Base-by-base conservation (phyloP, 37 sponge, comb jelly and placozoan genomes). In the Crambe crambe region DNA sequence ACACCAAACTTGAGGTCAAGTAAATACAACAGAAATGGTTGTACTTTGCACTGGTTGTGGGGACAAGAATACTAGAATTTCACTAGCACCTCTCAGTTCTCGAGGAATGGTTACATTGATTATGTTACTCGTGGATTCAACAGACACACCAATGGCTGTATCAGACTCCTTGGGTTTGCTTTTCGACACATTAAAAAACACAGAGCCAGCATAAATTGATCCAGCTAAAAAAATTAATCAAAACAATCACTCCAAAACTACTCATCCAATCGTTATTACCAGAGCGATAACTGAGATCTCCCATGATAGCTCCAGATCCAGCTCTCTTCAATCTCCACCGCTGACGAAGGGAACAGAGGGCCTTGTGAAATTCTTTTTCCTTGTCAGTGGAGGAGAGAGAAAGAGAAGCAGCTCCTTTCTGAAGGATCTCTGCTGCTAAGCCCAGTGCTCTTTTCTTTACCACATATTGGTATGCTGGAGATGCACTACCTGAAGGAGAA, bases 381-480 rank as follows among this genome's bases (percentile, higher is more conserved):
- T 59, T 64, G 20, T 61, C 72, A 4, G 77, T 40, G 12, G 83
- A 82, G n/a, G 51, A 39, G 26, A 68, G 51, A 15, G 60, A 58
- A 31, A 91, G 79, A 38, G 87, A 41, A 22, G 62, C 35, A 9
- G 83, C 77, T 40, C 91, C 91, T 18, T 41, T 35, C 41, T 58
- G 76, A 0, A 91, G 61, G 18, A 91, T 91, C 1, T 43, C 70
- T 70, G 87, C 91, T 26, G 87, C 91, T n/a, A 69, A 61, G 37
- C 58, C 74, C 40, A 91, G 74, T 26, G 91, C 87, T 83, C 82
- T 91, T 68, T 91, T 91, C 75, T 86, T 91, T 70, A 58, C 78
- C 0, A 81, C 20, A 23, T 83, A 76, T 47, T 91, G 91, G 56
- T 79, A 83, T 22, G 80, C 64, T 3, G 78, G 80, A 20, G 72